Base-by-base conservation (phyloP, 2,113 vertebrate species). In the Hepsetus odoe region DNA sequence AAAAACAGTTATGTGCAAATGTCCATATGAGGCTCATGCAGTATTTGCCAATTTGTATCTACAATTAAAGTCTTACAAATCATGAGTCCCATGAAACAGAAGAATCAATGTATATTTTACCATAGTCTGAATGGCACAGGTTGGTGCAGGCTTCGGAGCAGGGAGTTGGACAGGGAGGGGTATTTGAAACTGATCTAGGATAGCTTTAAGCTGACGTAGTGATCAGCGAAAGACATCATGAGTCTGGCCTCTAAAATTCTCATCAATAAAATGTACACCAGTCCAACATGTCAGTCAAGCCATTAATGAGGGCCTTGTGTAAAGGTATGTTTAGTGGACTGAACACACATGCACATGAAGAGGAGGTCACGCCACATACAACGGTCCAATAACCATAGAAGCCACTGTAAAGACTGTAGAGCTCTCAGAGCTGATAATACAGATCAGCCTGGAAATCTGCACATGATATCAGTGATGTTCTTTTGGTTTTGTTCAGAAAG, bases 191-290 rank as follows among this genome's bases (percentile, higher is more conserved):
- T 81, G 90, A 88, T 90, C 86, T 85, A 78, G 84, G 88, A 90
- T 90, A 85, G 86, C 87, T 91, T 44, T 33, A 79, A 85, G 88
- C 87, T 93, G 90, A 92, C 86, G 83, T 86, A 85, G 80, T 58
- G 81, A 91, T 90, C 85, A 77, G 83, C 82, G 82, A 86, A 86
- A 81, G 76, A 86, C 88, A 90, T 92, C 90, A 93, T 70, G 70
- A 90, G 91, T 76, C 80, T 72, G 82, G 82, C 83, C 87, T 88
- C 85, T 84, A 82, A 89, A 91, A 86, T 85, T 87, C 89, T 90
- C 89, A 92, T 90, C 89, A 90, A 89, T 89, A 87, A 92, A 91
- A 91, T 92, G 89, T 86, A 90, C 89, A 90, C 89, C 88, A 90
- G 87, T 85, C 86, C 65, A 56, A 83, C 82, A 32, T 90, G 88